These are phyloP conservation scores for Mycalesis mineus DNA, from an alignment of 2,888 invertebrate genomes.

Conservation along the genomic window DNA sequence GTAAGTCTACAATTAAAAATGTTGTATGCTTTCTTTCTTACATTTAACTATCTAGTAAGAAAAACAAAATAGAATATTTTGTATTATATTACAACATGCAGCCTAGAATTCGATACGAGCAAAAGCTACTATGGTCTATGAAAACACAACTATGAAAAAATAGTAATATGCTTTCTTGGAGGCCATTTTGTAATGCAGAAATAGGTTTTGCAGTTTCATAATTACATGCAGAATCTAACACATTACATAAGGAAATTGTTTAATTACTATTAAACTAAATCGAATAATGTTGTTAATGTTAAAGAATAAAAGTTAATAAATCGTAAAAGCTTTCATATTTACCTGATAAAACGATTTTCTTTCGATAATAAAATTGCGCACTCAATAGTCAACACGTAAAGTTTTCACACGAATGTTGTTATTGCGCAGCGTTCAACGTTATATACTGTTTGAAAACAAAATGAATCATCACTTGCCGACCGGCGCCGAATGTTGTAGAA, in stretches of 20 bases:
- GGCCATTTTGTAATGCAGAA: neutral
- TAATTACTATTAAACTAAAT: too few relatives aligned
- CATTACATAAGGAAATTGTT: too few relatives aligned
- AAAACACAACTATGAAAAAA: neutral
- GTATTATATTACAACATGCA: too few relatives aligned
- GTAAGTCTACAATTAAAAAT: too few relatives aligned
- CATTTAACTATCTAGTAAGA: too few relatives aligned
- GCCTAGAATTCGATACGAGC: too few relatives aligned
- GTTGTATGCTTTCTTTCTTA: too few relatives aligned
- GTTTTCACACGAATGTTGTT: slow-evolving; percentile 40
- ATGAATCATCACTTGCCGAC: slow-evolving; percentile 24
- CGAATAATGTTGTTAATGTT: too few relatives aligned
- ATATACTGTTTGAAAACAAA: slow-evolving; percentile 38
- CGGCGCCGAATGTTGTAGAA: slow-evolving; percentile 26
- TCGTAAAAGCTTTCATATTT: neutral
- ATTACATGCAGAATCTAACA: too few relatives aligned
- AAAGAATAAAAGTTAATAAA: neutral
- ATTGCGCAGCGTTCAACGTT: slow-evolving; percentile 29
- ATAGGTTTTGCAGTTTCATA: neutral
- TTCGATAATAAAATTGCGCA: neutral
- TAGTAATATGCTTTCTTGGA: neutral
- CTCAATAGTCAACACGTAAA: slow-evolving; percentile 6
- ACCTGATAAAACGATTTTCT: neutral
- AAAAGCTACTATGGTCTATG: too few relatives aligned
- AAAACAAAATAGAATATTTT: too few relatives aligned